These are phyloP conservation scores for Selene dorsalis DNA, from an alignment of 2,797 vertebrate genomes.

Conservation along the genomic window DNA sequence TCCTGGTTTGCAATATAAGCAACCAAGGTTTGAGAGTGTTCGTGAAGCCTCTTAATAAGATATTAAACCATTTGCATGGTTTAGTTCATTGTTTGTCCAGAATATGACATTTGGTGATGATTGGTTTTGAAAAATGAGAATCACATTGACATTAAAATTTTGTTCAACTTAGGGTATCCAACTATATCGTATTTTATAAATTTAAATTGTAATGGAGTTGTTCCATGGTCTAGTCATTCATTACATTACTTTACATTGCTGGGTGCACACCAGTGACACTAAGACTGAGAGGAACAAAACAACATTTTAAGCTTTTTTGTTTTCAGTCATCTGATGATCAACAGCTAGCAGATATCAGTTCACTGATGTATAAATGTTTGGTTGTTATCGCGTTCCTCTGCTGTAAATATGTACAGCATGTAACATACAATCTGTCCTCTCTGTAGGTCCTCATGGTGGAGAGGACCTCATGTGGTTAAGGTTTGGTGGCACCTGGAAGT, in stretches of 20 bases:
- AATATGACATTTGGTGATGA: neutral
- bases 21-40: neutral
- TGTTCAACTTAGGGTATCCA: neutral
- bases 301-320: too few species aligned
- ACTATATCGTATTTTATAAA: neutral
- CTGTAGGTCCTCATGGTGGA: too few species aligned
- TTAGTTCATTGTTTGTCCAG: neutral
- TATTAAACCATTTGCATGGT: neutral
- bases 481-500: too few species aligned
- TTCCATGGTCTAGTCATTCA: neutral
- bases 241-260: neutral
- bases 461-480: too few species aligned
- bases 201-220: neutral
- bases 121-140: neutral
- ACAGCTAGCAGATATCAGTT: neutral
- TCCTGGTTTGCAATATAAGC: conserved; percentile 3
- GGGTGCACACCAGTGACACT: too few species aligned
- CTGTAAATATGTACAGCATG: too few species aligned
- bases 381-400: neutral
- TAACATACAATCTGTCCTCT: too few species aligned
- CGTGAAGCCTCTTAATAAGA: neutral
- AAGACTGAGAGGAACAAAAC: too few species aligned
- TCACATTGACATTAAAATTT: neutral
- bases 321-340: too few species aligned
- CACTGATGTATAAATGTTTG: neutral